Conservation (phyloP, 2,888 invertebrate genomes). For the Chrysopilus asiliformis region DNA sequence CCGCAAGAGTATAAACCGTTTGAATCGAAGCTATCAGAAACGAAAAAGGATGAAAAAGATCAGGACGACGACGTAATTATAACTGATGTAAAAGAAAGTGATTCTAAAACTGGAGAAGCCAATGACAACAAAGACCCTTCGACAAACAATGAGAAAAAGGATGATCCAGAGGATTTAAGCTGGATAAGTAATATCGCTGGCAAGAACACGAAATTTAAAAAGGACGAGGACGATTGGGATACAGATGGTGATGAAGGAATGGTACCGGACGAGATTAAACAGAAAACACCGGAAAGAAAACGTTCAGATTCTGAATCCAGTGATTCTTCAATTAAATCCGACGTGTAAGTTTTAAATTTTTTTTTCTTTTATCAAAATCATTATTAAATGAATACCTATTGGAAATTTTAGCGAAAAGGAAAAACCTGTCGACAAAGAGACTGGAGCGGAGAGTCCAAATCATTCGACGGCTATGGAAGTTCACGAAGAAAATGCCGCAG, state of each 20-base stretch:
- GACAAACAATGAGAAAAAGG: conserved; percentile 8
- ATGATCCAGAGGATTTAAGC: conserved; percentile 15
- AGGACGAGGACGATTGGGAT: conserved; percentile 34
- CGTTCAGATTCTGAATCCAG: conserved; percentile 19
- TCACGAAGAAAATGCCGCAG: conserved; percentile 31
- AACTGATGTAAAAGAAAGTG: conserved; percentile 20
- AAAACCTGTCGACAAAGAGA: conserved; percentile 22
- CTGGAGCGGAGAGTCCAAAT: conserved; percentile 20
- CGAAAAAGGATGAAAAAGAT: conserved; percentile 18
- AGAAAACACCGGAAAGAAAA: conserved; percentile 19
- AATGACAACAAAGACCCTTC: conserved; percentile 23
- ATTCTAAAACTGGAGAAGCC: conserved; percentile 17
- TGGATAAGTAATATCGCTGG: conserved; percentile 3
- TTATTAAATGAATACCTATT: no score
- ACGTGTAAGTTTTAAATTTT: no score
- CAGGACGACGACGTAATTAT: conserved; percentile 24
- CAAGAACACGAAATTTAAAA: conserved; percentile 14
- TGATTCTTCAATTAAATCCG: conserved; percentile 25
- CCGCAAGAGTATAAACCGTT: conserved; percentile 22
- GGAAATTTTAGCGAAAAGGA: conserved; percentile 26
- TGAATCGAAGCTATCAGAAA: neutral
- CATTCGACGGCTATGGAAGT: neutral
- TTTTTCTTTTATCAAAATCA: no score
- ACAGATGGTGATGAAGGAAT: conserved; percentile 13
- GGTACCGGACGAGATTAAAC: conserved; percentile 17